Base-by-base conservation (phyloP, 1,140 invertebrate species). In the Luehdorfia chinensis region DNA sequence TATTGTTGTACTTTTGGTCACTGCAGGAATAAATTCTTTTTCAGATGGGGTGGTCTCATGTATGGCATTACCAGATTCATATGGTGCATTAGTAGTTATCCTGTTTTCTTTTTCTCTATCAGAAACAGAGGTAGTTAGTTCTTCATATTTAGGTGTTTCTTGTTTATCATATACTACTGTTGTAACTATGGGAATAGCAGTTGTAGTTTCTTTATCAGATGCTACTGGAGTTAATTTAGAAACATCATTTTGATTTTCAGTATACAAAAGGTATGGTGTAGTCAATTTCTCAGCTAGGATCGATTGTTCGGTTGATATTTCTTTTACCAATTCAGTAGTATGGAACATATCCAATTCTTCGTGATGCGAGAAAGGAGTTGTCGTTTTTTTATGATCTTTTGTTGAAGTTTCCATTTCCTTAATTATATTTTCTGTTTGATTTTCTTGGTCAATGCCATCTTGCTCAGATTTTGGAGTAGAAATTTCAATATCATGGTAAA, bases 1-100 rank as follows among this genome's bases (percentile, higher is more conserved):
- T 14, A 37, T 44, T 36, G 74, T 75, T 32, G 68, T 66, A 11
- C 55, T 39, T 63, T 69, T 68, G 7, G 60, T 51, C 41, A 63
- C 57, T 11, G 50, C 59, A 33, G 54, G 47, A 31, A 63, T 36
- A 47, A 57, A 41, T 53, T 70, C 63, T 48, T 73, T 65, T 41
- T 64, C 63, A 41, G 53, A 33, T 27, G 36, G 43, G 23, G 49
- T 71, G 19, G 52, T 72, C 71, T 55, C 68, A 13, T 48, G 47
- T 49, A 16, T 27, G 44, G 21, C 21, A 6, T 13, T 14, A 12
- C 16, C 11, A 9, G 14, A 2, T 11, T 30, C 39, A 12, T 13
- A 9, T 18, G 39, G 39, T 27, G 28, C 30, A 9, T 30, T n/a
- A 3, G 39, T 15, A 9, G 7, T 14, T 15, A 4, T 28, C n/a